Conservation (phyloP, 2,113 vertebrate genomes). For the Psephotus haematonotus region DNA sequence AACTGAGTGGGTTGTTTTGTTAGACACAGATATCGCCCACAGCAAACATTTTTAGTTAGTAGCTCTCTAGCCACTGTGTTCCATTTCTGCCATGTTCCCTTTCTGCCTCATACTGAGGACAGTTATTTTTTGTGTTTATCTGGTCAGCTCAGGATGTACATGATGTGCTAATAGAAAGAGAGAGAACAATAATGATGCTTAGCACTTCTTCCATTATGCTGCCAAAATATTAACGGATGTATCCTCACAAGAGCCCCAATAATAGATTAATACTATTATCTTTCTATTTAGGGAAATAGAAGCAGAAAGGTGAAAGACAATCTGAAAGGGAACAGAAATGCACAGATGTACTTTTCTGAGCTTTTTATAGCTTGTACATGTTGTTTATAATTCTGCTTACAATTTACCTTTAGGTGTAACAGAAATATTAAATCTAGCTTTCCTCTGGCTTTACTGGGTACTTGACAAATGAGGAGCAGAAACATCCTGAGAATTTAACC, state of each 20-base stretch:
- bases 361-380: background rate
- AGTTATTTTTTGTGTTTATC: conserved; percentile 42
- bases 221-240: conserved; percentile 24
- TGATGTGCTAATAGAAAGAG: conserved; percentile 22
- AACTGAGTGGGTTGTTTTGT: background rate
- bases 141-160: background rate
- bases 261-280: conserved; percentile 24
- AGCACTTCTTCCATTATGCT: conserved; percentile 17
- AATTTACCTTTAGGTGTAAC: background rate
- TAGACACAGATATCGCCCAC: background rate
- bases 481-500: background rate
- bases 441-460: background rate
- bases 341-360: background rate
- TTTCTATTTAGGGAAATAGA: conserved; percentile 23
- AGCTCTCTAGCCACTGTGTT: background rate
- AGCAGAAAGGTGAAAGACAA: background rate
- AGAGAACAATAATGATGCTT: conserved; percentile 22
- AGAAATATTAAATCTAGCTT: background rate
- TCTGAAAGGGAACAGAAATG: background rate
- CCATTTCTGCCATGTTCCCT: background rate
- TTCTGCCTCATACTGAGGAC: background rate
- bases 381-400: background rate
- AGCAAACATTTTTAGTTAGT: background rate
- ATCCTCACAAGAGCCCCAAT: conserved; percentile 1
- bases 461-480: background rate